phyloP scores from a whole-genome alignment of 2,113 vertebrate genomes.

The Poicephalus meyeri region DNA sequence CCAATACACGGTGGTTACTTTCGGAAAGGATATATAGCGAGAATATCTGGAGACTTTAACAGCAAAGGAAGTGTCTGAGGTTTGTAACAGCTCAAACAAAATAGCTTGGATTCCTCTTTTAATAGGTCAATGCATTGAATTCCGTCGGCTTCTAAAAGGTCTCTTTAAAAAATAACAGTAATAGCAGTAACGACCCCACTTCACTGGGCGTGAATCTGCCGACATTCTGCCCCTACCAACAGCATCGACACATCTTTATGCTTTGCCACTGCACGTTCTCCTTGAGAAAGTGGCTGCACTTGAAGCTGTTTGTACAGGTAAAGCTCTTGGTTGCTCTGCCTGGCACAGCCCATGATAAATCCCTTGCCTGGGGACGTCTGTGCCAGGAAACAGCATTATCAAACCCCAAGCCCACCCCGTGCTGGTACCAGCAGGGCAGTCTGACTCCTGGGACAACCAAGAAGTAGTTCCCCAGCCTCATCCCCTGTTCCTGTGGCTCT shows the following conservation, averaged over 20 bases:
- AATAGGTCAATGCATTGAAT: slow-evolving; percentile 32
- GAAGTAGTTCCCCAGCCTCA: not conserved
- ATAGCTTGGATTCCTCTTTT: slow-evolving; percentile 38
- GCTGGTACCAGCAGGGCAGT: not conserved
- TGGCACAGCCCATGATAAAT: not conserved
- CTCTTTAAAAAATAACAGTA: slow-evolving; percentile 55
- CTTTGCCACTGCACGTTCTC: not conserved
- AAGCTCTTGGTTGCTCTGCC: not conserved
- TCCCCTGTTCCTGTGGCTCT: not conserved
- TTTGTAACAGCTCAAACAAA: slow-evolving; percentile 48
- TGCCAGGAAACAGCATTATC: not conserved
- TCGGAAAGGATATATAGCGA: not conserved
- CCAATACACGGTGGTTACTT: not conserved
- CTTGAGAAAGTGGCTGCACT: not conserved
- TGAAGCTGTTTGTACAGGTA: not conserved
- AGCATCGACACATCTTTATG: not conserved
- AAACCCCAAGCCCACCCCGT: not conserved
- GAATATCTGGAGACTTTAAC: slow-evolving; percentile 33
- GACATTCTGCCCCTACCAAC: not conserved
- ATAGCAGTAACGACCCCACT: not conserved
- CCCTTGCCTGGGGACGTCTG: not conserved
- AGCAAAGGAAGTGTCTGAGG: slow-evolving; percentile 40
- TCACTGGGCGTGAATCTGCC: not conserved
- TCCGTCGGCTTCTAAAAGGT: slow-evolving; percentile 37
- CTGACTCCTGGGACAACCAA: not conserved